Evolutionary conservation across 2,888 invertebrate genomes (phyloP), one percentile per base, ranked within the genome.

Genomic region (Caenorhabditis wallacei): DNA sequence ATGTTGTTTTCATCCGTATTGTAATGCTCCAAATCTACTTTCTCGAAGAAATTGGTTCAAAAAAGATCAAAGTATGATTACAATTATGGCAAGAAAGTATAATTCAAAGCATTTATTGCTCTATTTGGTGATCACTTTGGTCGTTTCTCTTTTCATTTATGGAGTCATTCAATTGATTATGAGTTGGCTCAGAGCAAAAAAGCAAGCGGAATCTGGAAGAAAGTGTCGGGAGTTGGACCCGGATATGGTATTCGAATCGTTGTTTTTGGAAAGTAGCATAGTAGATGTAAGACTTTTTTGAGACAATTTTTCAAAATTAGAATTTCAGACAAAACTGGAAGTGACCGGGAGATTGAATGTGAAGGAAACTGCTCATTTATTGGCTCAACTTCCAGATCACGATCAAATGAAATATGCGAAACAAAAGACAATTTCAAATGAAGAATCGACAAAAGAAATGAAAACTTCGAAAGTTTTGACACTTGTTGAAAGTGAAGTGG

Each of bases 261-360:
- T 40, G 10, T 79, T 80, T 13, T 5, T 26, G 5, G 46, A 48
- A n/a, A 26, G n/a, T 7, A 43, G 22, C 11, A 80, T 80, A 11
- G 37, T 69, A 43, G 74, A 80, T 35, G 80, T 80, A n/a, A n/a
- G n/a, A n/a, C n/a, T n/a, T n/a, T n/a, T n/a, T n/a, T n/a, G n/a
- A n/a, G n/a, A n/a, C n/a, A n/a, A n/a, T n/a, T n/a, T n/a, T n/a
- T n/a, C n/a, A n/a, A n/a, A n/a, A n/a, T n/a, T n/a, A n/a, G n/a
- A n/a, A n/a, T 72, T 69, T 11, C 64, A 82, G 82, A 76, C 71
- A 0, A 40, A 59, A 53, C 8, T 76, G 0, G 48, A 76, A 53
- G 71, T 76, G 0, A 61, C 82, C 13, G 82, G 82, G 18, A 57
- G 61, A 18, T 22, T 82, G 43, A 76, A 8, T n/a, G 43, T 82